Evolutionary conservation across 2,888 invertebrate genomes (phyloP).

Genomic region (Caradrina kadenii): DNA sequence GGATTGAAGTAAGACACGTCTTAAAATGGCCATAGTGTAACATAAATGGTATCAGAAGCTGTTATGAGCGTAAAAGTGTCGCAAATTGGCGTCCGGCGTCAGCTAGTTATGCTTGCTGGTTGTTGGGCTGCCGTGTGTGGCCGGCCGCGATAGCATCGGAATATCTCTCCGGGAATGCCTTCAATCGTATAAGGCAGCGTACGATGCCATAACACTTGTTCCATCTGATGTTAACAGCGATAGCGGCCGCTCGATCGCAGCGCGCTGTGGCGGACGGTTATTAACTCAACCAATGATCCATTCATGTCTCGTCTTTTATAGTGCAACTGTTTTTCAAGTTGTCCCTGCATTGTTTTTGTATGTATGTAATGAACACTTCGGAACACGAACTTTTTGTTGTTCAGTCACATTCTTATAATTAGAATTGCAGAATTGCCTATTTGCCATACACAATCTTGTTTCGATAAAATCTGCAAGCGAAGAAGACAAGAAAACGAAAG

Average conservation of each 20-base stretch:
- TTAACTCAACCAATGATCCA: conserved; percentile 77
- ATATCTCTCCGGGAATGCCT: conserved; percentile 79
- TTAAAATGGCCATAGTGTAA: conserved; percentile 71
- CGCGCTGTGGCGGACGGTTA: conserved; percentile 77
- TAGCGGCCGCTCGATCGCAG: conserved; percentile 74
- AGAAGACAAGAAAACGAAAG: conserved; percentile 34
- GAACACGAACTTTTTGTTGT: conserved; percentile 50
- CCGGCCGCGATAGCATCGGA: conserved; percentile 81
- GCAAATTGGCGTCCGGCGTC: conserved; percentile 80
- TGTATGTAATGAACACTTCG: conserved; percentile 42
- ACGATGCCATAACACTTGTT: conserved; percentile 87
- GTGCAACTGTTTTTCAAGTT: conserved; percentile 51
- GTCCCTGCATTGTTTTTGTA: conserved; percentile 50
- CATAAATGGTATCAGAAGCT: conserved; percentile 77
- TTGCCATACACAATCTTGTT: conserved; percentile 56
- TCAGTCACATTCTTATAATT: conserved; percentile 50
- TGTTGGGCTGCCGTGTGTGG: conserved; percentile 80
- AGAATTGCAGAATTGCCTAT: conserved; percentile 56
- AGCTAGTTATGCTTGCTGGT: conserved; percentile 78
- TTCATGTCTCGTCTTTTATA: conserved; percentile 66
- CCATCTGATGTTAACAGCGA: conserved; percentile 81
- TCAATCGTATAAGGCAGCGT: conserved; percentile 83
- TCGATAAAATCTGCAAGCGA: conserved; percentile 52
- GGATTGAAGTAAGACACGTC: conserved; percentile 71
- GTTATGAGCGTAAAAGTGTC: conserved; percentile 83